Percentiles rank a stretch among this genome's conserved stretches.
Conservation (phyloP, 2,113 vertebrate species). For the Lates calcarifer region DNA sequence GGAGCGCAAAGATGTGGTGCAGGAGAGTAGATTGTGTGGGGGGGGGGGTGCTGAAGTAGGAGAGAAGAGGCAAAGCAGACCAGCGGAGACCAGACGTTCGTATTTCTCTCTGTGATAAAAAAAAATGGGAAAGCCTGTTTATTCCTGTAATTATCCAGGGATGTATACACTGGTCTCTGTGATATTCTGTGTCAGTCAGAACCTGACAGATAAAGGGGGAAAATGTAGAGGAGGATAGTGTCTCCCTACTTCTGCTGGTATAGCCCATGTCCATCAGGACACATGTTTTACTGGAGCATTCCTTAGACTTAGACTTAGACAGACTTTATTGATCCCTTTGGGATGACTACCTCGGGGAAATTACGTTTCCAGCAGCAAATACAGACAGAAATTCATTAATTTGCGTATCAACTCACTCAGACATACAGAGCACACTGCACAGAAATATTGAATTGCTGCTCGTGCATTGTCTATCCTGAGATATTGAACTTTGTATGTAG, state of each 20-base stretch:
- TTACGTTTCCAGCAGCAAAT: too few species aligned
- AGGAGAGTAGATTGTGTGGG: slow-evolving; percentile 22
- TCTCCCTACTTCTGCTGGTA: background rate
- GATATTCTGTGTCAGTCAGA: background rate
- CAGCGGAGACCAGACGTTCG: slow-evolving; percentile 2
- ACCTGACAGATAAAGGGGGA: background rate
- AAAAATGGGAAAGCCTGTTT: slow-evolving; percentile 22
- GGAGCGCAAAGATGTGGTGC: slow-evolving; percentile 23
- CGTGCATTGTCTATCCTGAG: background rate
- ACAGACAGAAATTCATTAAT: too few species aligned
- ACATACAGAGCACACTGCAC: background rate
- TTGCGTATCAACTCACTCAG: background rate
- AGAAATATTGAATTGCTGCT: background rate
- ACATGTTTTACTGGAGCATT: too few species aligned
- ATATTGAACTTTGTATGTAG: background rate
- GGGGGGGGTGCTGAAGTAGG: slow-evolving; percentile 18
- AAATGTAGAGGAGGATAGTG: background rate
- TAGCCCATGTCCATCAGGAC: background rate
- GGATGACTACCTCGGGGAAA: too few species aligned
- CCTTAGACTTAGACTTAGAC: too few species aligned
- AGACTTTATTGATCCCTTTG: too few species aligned
- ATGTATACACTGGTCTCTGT: slow-evolving; percentile 4
- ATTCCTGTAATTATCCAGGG: background rate
- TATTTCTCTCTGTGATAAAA: slow-evolving; percentile 14
- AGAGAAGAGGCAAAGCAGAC: slow-evolving; percentile 38